Evolutionary conservation across 2,113 vertebrate species (phyloP).

Genomic region (Hippoglossus stenolepis): DNA sequence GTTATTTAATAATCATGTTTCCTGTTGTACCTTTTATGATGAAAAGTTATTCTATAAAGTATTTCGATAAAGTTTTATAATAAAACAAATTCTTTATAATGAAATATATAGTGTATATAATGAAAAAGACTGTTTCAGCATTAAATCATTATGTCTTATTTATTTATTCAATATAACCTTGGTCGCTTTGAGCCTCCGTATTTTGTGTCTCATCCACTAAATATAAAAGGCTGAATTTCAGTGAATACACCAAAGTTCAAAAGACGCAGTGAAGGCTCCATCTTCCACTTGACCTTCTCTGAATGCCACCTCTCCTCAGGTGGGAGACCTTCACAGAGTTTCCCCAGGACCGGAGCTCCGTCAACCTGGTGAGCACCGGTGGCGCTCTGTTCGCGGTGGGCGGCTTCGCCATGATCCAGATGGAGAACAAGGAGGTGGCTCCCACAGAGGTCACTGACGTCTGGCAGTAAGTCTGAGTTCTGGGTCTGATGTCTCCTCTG

Average conservation of each 20-base stretch:
- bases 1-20: too few species aligned
- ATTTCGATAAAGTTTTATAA: too few species aligned
- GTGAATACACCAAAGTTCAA: not conserved
- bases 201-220: too few species aligned
- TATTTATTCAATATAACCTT: not conserved
- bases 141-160: not conserved
- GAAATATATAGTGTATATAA: too few species aligned
- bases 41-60: too few species aligned
- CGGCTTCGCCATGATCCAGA: conserved; percentile 95
- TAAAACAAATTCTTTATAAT: too few species aligned
- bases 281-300: conserved; percentile 17
- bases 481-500: not conserved
- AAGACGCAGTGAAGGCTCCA: not conserved
- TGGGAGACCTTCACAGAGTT: conserved; percentile 95
- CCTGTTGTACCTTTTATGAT: too few species aligned
- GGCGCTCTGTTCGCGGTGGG: conserved; percentile 93
- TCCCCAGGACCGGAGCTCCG: conserved; percentile 96
- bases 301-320: conserved; percentile 72
- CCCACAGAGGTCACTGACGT: conserved; percentile 96
- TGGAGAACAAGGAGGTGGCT: conserved; percentile 92
- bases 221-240: not conserved
- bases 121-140: too few species aligned
- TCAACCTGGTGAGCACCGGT: conserved; percentile 88
- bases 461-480: conserved; percentile 94
- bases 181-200: not conserved